phyloP scores from a whole-genome alignment of 1,140 invertebrate species.

The Drosophila sucinea region DNA sequence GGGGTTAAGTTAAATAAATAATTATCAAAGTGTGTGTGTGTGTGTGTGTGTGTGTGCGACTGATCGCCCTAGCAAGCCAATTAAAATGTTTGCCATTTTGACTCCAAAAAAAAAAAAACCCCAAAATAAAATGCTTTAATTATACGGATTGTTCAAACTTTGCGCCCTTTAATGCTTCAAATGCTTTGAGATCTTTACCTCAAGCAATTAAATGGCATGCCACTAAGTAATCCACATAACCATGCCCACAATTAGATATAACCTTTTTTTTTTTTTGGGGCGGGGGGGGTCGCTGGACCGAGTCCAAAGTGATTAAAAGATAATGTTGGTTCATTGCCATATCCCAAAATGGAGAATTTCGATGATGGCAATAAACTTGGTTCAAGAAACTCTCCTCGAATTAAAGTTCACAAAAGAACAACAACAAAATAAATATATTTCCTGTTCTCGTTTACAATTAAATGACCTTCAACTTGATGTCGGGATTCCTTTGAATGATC shows the following conservation, averaged over 20 bases:
- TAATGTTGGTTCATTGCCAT: neutral
- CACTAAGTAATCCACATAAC: conserved; percentile 1
- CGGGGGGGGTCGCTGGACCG: neutral
- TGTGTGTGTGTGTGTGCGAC: neutral
- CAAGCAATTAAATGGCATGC: conserved; percentile 21
- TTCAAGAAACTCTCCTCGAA: too few species aligned
- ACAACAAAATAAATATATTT: neutral
- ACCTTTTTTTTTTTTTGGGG: neutral
- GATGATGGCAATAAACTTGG: too few species aligned
- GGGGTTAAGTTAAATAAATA: conserved; percentile 22
- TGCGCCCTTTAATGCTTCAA: conserved; percentile 52
- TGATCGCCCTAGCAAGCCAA: conserved; percentile 3
- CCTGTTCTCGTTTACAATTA: neutral
- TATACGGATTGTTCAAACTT: conserved; percentile 34
- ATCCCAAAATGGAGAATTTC: neutral
- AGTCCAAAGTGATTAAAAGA: conserved; percentile 7
- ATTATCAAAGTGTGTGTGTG: neutral
- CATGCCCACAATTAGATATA: neutral
- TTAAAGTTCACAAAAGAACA: neutral
- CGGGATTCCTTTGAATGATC: neutral
- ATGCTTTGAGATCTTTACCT: conserved; percentile 31
- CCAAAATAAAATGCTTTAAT: conserved; percentile 29
- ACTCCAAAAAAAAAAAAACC: conserved; percentile 19
- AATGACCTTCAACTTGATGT: neutral
- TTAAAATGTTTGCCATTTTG: conserved; percentile 30